phyloP scores from a whole-genome alignment of 2,113 vertebrate species.

The Choloepus hoffmanni region DNA sequence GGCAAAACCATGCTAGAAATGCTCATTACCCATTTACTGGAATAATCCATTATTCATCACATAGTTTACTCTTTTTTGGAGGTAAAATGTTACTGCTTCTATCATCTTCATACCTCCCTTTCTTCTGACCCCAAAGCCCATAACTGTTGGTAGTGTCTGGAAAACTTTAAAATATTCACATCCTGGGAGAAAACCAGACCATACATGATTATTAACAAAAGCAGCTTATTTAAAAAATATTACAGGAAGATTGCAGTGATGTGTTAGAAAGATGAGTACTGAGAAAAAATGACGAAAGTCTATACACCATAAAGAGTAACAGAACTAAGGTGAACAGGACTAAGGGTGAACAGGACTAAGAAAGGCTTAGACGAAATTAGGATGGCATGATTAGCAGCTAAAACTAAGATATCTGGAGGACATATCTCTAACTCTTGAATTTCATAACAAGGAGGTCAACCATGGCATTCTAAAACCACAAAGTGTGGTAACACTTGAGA shows the following conservation, averaged over 20 bases:
- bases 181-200: not conserved
- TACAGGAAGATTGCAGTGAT: not conserved
- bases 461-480: not conserved
- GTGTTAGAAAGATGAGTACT: not conserved
- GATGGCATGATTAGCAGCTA: not conserved
- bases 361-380: conserved; percentile 3
- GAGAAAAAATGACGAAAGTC: conserved; percentile 13
- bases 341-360: not conserved
- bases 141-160: not conserved
- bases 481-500: not conserved
- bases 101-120: not conserved
- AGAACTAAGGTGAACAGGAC: no score
- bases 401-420: not conserved
- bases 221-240: not conserved
- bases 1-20: conserved; percentile 10
- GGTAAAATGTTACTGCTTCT: not conserved
- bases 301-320: not conserved
- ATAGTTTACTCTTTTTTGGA: not conserved
- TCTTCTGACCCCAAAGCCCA: not conserved
- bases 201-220: not conserved
- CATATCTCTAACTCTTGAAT: not conserved
- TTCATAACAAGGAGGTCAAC: not conserved
- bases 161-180: conserved; percentile 48
- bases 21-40: not conserved
- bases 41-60: not conserved